Evolutionary conservation across 2,888 invertebrate genomes (phyloP), one percentile per base, ranked within the genome.

Genomic region (Lordiphosa fenestrarum): DNA sequence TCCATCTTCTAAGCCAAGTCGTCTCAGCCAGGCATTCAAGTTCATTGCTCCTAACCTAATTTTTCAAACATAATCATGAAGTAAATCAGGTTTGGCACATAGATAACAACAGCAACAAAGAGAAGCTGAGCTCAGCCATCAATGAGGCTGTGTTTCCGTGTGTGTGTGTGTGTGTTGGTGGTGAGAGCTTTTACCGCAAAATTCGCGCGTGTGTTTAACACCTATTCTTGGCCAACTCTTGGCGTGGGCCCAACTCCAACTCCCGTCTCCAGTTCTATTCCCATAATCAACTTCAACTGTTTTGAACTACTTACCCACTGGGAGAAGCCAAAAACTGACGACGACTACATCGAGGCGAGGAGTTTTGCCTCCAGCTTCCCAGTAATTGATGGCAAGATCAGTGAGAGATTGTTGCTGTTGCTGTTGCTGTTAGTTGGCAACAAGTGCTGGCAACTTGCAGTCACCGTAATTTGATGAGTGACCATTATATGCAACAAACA

Each of bases 241-340:
- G 63, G 63, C 63, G 63, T 56, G 63, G 63, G 63, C 63, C 23
- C 55, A 13, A 6, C 58, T 21, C 23, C 48, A 13, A 42, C 49
- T 39, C 23, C 13, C 44, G 53, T 21, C 48, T 36, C 41, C 33
- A 35, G 51, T 40, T 42, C 59, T 56, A 57, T 50, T 50, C 57
- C 50, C 50, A 38, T 66, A 63, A 56, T 65, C 61, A 69, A 71
- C 53, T 66, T 69, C 53, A 40, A 25, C 55, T 87, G 75, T 88
- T 77, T 86, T 88, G 88, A 88, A 88, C 88, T 86, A 88, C 85
- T 88, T 88, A 88, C 88, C 88, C 87, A 88, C 85, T 88, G 86
- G 85, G 80, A 44, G 75, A 55, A 50, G 55, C 68, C 67, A 51
- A 73, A 71, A 73, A 30, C 30, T 30, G 30, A 30, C 30, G 30